These are phyloP conservation scores for Fopius arisanus DNA, from an alignment of 1,140 invertebrate species.

Conservation along the genomic window DNA sequence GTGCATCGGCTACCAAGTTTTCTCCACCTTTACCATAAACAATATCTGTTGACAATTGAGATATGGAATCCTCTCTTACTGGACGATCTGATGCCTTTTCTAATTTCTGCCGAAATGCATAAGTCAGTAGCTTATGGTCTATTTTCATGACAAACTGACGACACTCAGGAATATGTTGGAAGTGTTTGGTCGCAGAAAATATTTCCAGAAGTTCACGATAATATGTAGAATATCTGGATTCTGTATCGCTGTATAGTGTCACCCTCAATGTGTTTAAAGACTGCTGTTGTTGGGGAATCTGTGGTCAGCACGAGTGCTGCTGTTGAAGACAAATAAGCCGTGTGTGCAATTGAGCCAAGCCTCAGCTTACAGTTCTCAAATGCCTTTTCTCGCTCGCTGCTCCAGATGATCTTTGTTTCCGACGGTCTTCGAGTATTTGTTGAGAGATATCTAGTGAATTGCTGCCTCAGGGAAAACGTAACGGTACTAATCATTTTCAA, in stretches of 20 bases:
- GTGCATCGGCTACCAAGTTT: conserved; percentile 46
- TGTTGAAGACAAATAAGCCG: conserved; percentile 38
- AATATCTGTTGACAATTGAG: too few species aligned
- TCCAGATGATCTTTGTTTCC: background rate
- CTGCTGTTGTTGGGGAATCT: conserved; percentile 50
- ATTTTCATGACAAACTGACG: too few species aligned
- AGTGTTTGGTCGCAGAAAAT: too few species aligned
- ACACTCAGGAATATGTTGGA: too few species aligned
- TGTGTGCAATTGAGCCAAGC: background rate
- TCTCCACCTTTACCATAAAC: conserved; percentile 34
- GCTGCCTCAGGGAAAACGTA: background rate
- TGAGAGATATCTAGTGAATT: background rate
- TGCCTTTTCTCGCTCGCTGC: background rate
- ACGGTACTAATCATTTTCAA: background rate
- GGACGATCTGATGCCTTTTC: too few species aligned
- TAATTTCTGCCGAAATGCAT: too few species aligned
- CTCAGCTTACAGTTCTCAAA: background rate
- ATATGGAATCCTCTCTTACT: too few species aligned
- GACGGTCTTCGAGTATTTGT: background rate
- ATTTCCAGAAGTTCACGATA: too few species aligned
- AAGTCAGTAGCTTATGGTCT: too few species aligned
- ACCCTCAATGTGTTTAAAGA: conserved; percentile 50
- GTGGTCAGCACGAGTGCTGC: conserved; percentile 29
- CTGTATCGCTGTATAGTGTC: conserved; percentile 40
- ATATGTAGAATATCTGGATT: too few species aligned